Evolutionary conservation across 2,888 invertebrate genomes (phyloP).

Genomic region (Eupsilia transversa): DNA sequence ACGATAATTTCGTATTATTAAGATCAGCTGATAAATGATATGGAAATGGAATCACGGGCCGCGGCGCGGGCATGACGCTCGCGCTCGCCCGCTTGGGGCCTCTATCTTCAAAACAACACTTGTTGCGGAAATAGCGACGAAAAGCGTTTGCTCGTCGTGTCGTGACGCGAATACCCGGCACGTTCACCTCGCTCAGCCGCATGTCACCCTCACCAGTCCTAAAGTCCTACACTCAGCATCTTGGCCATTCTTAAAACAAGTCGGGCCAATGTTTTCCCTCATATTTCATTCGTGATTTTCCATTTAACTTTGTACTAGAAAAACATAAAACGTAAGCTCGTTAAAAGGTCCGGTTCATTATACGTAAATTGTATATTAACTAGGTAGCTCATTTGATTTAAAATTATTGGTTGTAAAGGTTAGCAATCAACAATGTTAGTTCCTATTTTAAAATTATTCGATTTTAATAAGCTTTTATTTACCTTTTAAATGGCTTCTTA

Average conservation of each 20-base stretch:
- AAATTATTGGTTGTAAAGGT: slow-evolving; percentile 7
- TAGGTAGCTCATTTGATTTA: slow-evolving; percentile 19
- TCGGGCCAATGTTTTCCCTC: neutral
- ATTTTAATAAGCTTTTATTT: slow-evolving; percentile 14
- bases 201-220: slow-evolving; percentile 61
- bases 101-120: slow-evolving; percentile 89
- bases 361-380: slow-evolving; percentile 25
- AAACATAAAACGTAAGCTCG: slow-evolving; percentile 3
- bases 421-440: slow-evolving; percentile 13
- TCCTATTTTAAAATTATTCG: neutral
- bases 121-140: slow-evolving; percentile 89
- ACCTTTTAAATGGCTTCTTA: slow-evolving; percentile 4
- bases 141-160: slow-evolving; percentile 81
- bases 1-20: slow-evolving; percentile 44
- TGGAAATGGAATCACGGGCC: slow-evolving; percentile 65
- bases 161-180: slow-evolving; percentile 72
- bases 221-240: slow-evolving; percentile 56
- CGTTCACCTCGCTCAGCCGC: slow-evolving; percentile 77
- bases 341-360: slow-evolving; percentile 16
- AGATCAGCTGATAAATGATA: slow-evolving; percentile 66
- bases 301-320: slow-evolving; percentile 7
- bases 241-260: slow-evolving; percentile 28
- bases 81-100: slow-evolving; percentile 84
- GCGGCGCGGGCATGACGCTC: slow-evolving; percentile 64
- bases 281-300: slow-evolving; percentile 13